A percentile compares a stretch with the other conserved stretches of the same genome.
Evolutionary conservation across 2,797 vertebrate species (phyloP).

Genomic region (Peromyscus attwateri): DNA sequence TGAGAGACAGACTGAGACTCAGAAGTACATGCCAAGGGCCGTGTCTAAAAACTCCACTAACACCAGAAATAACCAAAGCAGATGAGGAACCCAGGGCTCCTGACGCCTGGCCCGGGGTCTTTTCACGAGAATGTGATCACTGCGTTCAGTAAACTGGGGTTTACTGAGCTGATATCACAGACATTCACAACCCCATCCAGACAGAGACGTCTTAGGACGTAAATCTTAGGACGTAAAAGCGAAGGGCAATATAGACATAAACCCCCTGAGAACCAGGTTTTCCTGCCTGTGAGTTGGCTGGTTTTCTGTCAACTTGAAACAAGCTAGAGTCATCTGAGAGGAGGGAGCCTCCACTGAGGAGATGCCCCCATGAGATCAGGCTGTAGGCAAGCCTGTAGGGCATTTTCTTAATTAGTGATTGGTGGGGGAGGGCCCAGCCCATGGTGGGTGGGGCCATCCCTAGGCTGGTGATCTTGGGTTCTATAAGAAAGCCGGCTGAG

Average conservation of each 20-base stretch:
- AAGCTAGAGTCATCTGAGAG: not conserved
- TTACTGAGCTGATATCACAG: slow-evolving; percentile 5
- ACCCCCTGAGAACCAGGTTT: not conserved
- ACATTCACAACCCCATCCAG: not conserved
- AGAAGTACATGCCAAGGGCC: not conserved
- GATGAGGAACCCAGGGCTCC: not conserved
- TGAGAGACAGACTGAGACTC: not conserved
- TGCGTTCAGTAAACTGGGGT: not conserved
- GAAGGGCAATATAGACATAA: slow-evolving; percentile 4
- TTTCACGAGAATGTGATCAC: not conserved
- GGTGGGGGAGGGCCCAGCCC: not conserved
- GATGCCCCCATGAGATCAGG: not conserved
- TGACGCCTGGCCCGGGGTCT: fast-evolving
- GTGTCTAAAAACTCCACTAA: not conserved
- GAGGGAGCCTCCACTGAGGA: not conserved
- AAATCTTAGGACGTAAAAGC: not conserved
- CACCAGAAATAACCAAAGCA: not conserved
- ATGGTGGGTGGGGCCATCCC: not conserved
- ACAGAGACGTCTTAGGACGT: not conserved
- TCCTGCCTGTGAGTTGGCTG: not conserved
- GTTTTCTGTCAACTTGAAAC: not conserved
- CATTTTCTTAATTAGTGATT: not conserved
- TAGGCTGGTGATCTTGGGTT: not conserved
- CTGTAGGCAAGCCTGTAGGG: not conserved
- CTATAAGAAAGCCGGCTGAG: not conserved